Percentiles rank a stretch among this genome's conserved stretches.
Conservation (phyloP, 2,113 vertebrate genomes). For the Daboia siamensis region DNA sequence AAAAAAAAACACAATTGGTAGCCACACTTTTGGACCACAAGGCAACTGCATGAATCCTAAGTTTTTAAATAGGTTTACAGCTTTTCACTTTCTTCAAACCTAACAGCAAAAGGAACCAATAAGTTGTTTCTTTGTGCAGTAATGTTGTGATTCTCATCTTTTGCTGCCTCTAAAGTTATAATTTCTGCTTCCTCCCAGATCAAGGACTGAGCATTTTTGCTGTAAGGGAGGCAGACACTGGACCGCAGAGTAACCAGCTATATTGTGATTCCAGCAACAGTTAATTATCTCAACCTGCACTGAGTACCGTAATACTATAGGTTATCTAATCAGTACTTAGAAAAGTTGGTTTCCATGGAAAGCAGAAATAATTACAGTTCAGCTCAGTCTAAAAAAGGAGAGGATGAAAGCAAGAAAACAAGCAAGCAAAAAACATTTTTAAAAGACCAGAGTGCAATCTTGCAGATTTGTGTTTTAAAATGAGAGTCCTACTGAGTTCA, state of each 20-base stretch:
- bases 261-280: no score
- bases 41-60: background rate
- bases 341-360: background rate
- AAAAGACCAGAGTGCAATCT: background rate
- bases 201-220: background rate
- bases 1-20: background rate
- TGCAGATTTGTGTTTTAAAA: background rate
- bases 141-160: background rate
- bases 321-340: no score
- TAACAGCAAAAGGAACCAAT: background rate
- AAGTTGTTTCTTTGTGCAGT: background rate
- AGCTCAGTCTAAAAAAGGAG: background rate
- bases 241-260: background rate
- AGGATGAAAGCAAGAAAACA: background rate
- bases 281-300: background rate
- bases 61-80: background rate
- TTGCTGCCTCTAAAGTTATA: background rate
- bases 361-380: background rate
- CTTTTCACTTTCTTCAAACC: background rate
- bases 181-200: background rate
- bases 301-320: background rate
- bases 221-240: background rate
- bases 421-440: background rate
- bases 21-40: background rate
- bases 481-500: background rate